Base-by-base conservation (phyloP, 53 echinoderm and acorn worm species). In the Astropecten irregularis region DNA sequence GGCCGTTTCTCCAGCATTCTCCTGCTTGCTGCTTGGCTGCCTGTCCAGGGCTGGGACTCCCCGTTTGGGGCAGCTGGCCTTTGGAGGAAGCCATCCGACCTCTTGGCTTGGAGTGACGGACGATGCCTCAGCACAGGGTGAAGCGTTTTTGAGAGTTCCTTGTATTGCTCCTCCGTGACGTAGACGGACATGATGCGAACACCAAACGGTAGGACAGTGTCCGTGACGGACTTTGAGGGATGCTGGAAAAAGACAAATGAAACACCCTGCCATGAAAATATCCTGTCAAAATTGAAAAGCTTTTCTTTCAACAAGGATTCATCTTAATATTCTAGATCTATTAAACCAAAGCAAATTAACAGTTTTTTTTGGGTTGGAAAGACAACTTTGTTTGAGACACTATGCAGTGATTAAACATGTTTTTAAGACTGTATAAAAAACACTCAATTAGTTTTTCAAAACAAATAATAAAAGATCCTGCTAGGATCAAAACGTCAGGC, bases 161-260 rank as follows among this genome's bases (percentile, higher is more conserved):
- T 28, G 66, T 92, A 90, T 37, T 95, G 92, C 23, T 84, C 36
- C 16, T 90, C 54, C 0, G 74, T 92, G 21, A 95, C 85, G 48
- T 77, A 95, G n/a, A 92, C 85, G 5, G 90, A 87, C 62, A 95
- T 64, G 40, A 95, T 82, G 15, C 87, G 66, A 11, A 92, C 95
- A 26, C 95, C 95, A 60, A 92, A 89, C 9, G 92, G 95, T 48
- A 92, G 69, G 15, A 84, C 76, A 16, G 82, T 74, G 19, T 82
- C 83, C 25, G 82, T 66, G 20, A 90, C 73, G 35, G 84, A 82
- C 18, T 90, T 73, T 18, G 87, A 93, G 16, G 92, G 92, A 40
- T 87, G 77, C 95, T 95, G 76, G 30, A 40, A 71, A 51, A 57
- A 30, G 73, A 58, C 73, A 65, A 36, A 15, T 25, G 49, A 1